Base-by-base conservation (phyloP, 2,113 vertebrate genomes). In the Blennius ocellaris region DNA sequence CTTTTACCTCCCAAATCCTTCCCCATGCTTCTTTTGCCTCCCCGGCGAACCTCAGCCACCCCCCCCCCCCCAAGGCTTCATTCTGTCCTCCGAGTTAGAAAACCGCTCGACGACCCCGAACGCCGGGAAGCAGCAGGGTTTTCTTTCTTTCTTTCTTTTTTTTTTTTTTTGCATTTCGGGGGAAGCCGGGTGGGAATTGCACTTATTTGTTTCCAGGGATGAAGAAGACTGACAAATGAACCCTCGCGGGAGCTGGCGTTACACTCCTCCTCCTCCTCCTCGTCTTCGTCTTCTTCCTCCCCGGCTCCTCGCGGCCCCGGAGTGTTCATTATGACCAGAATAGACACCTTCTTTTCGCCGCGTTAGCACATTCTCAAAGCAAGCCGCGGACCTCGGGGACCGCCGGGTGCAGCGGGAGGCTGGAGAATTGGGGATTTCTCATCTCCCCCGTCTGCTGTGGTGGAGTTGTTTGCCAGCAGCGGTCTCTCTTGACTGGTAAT, bases 241-340 rank as follows among this genome's bases (percentile, higher is more conserved):
- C 76, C 90, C 92, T 86, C 86, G 1, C 10, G 73, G 78, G 80
- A 74, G 89, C 83, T 21, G 64, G 57, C 50, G 43, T 59, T 30
- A 59, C 65, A 11, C 80, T 69, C 56, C 38, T 83, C 69, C 44
- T 39, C 73, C 81, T 61, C 68, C 69, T 69, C 73, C 68, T 76
- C 74, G n/a, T n/a, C n/a, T n/a, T n/a, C n/a, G n/a, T 39, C 73
- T 83, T 61, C 68, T 72, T 69, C 73, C 68, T 76, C 74, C 66
- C 57, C 73, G 15, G 40, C 77, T 78, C 84, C 53, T n/a, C 62
- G 40, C 51, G 86, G 80, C 92, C 90, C 90, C 10, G 21, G 88
- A 91, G 90, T 92, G 91, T 93, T 91, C 90, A 93, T 91, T 89
- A 91, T 86, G 81, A 87, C 85, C 84, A 91, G 90, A 92, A 92